Base-by-base conservation (phyloP, 1,140 invertebrate genomes). In the Heliconius eleuchia region DNA sequence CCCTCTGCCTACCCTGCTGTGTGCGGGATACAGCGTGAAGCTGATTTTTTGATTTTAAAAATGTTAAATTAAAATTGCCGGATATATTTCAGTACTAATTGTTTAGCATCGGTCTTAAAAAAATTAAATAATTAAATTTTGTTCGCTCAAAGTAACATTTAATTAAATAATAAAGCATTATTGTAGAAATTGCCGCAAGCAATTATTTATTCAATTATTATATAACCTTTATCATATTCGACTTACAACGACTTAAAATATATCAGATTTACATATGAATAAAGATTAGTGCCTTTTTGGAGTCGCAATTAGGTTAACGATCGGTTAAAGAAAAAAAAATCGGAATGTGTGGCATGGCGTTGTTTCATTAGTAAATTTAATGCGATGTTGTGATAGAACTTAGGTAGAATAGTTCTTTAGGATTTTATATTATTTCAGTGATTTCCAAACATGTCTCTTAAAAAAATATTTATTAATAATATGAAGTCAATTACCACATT, bases 211-310 rank as follows among this genome's bases (percentile, higher is more conserved):
- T 52, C 19, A 60, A 73, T n/a, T 76, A 18, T 76, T 76, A 66
- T 70, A 37, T 66, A 80, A 73, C 46, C 52, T 76, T 80, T 76
- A 70, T 52, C 52, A 55, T 80, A 80, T 76, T 76, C 79, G 79
- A 76, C 82, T 80, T 82, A 86, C 90, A 91, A 91, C 89, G 90
- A 92, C 79, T 87, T 87, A 71, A 89, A 88, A 87, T 87, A 86
- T 91, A 91, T 91, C 85, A 92, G 85, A 83, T 79, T 81, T 88
- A 84, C 83, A 85, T 86, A 85, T 89, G 84, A 86, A 86, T 89
- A 89, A 89, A 85, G 80, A 87, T 86, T 92, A 94, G 92, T 94
- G 92, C 92, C 92, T 92, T 93, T 76, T 92, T 87, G 85, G 81
- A 90, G 85, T 88, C 85, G 89, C 90, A 86, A 88, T 88, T 89